A percentile compares a stretch with the other conserved stretches of the same genome.
These are phyloP conservation scores for Coelinius sp. DNA, from an alignment of 2,888 invertebrate genomes.

Conservation along the genomic window DNA sequence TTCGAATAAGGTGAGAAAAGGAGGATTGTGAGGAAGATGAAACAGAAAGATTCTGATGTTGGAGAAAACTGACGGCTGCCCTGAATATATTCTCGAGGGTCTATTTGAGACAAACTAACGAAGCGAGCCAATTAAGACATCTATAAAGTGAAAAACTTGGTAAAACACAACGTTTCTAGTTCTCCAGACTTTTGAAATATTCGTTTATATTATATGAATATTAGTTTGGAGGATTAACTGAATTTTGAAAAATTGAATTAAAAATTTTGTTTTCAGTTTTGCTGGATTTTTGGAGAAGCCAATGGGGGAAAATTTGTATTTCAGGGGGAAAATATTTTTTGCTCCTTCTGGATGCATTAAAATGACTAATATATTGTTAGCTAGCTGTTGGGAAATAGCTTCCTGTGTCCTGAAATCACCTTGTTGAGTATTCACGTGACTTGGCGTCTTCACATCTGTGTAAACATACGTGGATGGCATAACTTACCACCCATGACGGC, in stretches of 20 bases:
- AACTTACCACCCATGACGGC: slow-evolving; percentile 22
- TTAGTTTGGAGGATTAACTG: not conserved
- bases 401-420: not conserved
- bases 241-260: not conserved
- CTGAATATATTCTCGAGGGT: slow-evolving; percentile 35
- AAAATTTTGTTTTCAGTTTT: no score
- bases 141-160: slow-evolving; percentile 24
- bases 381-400: not conserved
- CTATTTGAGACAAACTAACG: slow-evolving; percentile 38
- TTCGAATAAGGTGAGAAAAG: slow-evolving; percentile 18
- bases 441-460: slow-evolving; percentile 38
- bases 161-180: not conserved
- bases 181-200: not conserved
- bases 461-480: slow-evolving; percentile 42
- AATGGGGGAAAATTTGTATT: no score
- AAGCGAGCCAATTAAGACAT: slow-evolving; percentile 38
- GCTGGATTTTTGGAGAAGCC: no score
- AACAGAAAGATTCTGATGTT: slow-evolving; percentile 2
- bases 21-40: slow-evolving; percentile 2
- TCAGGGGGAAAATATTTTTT: no score
- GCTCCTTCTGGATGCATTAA: not conserved
- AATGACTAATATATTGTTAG: not conserved
- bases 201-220: slow-evolving; percentile 7
- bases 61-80: slow-evolving; percentile 19
- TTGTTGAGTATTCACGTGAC: slow-evolving; percentile 38